These are phyloP conservation scores for Anguilla marmorata DNA, from an alignment of 2,797 vertebrate genomes.

Conservation along the genomic window DNA sequence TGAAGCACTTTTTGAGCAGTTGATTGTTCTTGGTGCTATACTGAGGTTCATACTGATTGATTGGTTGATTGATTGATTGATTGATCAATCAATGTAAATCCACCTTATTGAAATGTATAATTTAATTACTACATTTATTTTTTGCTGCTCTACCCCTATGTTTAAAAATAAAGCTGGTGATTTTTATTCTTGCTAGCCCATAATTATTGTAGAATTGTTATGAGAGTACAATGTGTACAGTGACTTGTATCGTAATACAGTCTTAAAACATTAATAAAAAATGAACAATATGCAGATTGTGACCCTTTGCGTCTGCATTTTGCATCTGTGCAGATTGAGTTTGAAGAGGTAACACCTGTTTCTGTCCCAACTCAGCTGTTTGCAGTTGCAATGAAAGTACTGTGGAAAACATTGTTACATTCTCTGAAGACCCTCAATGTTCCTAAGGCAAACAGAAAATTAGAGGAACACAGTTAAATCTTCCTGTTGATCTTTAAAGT, in stretches of 20 bases:
- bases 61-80: conserved; percentile 1
- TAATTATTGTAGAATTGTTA: not conserved
- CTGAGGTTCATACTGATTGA: not conserved
- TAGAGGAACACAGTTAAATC: not conserved
- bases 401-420: not conserved
- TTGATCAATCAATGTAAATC: not conserved
- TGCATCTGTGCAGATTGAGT: not conserved
- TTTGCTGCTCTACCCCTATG: not conserved
- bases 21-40: not conserved
- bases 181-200: not conserved
- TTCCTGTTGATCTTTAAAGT: not conserved
- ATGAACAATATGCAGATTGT: not conserved
- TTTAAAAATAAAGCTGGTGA: not conserved
- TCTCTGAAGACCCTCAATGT: not conserved
- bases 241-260: not conserved
- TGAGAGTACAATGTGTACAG: not conserved
- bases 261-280: not conserved
- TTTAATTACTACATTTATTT: not conserved
- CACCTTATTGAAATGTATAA: not conserved
- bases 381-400: not conserved
- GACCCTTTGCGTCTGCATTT: not conserved
- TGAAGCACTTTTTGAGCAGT: not conserved
- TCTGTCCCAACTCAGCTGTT: not conserved
- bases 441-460: not conserved
- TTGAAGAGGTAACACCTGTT: conserved; percentile 2